Evolutionary conservation across 2,113 vertebrate genomes (phyloP).

Genomic region (Bettongia penicillata): DNA sequence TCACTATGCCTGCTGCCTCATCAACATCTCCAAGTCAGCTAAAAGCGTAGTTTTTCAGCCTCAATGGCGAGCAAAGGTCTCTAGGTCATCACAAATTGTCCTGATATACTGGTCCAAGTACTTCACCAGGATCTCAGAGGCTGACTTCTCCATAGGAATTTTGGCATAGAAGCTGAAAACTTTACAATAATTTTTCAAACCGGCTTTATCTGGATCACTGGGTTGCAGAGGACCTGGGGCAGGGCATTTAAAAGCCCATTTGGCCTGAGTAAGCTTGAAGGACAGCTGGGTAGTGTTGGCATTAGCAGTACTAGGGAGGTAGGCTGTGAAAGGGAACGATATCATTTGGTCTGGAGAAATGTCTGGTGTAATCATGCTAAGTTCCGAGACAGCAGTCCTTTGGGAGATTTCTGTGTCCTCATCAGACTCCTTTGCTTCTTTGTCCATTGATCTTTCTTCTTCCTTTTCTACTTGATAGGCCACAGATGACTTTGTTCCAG

Average conservation of each 20-base stretch:
- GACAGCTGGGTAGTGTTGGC: neutral
- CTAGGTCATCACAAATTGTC: constrained; percentile 89
- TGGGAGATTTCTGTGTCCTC: no score
- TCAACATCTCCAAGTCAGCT: constrained; percentile 91
- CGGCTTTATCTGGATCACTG: constrained; percentile 75
- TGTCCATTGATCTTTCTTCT: no score
- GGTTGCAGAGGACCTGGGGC: constrained; percentile 45
- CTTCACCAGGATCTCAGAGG: constrained; percentile 86
- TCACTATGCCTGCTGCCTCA: constrained; percentile 94
- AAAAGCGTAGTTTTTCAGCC: constrained; percentile 90
- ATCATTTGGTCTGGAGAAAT: no score
- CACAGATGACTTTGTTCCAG: no score
- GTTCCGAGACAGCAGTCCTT: no score
- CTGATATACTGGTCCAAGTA: constrained; percentile 88
- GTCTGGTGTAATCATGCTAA: no score
- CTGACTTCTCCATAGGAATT: constrained; percentile 86
- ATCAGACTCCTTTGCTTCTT: no score
- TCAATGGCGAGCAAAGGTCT: constrained; percentile 89
- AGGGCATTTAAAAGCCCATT: constrained; percentile 26
- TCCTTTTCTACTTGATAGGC: no score
- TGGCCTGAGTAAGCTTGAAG: neutral
- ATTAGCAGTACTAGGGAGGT: no score
- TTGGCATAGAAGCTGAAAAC: constrained; percentile 90
- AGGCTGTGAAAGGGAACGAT: no score
- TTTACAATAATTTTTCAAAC: constrained; percentile 80